Evolutionary conservation across 2,888 invertebrate species (phyloP).

Genomic region (Drosophila atroscutellata): DNA sequence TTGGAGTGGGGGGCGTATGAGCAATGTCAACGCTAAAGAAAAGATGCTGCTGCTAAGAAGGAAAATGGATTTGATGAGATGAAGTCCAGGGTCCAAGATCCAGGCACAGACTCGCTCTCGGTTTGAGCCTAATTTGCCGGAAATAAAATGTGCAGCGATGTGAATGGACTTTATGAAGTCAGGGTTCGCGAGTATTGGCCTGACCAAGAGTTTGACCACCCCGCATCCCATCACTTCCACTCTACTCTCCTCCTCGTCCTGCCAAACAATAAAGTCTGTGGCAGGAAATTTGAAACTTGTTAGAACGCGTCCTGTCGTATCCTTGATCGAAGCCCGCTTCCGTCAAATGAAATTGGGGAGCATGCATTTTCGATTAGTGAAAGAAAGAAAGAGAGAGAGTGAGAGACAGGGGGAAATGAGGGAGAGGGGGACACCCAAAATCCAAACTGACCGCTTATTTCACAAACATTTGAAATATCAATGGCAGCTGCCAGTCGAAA

Average conservation of each 20-base stretch:
- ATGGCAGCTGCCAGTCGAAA: conserved; percentile 28
- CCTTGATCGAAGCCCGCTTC: conserved; percentile 39
- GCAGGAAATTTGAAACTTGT: conserved; percentile 76
- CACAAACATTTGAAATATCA: conserved; percentile 34
- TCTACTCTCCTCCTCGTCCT: neutral
- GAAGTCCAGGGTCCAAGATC: conserved; percentile 5
- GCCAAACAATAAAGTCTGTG: conserved; percentile 8
- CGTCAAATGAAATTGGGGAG: conserved; percentile 61
- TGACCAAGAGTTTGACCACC: neutral
- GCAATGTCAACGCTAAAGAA: conserved; percentile 54
- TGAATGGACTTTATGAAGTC: conserved; percentile 66
- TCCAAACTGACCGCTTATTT: conserved; percentile 31
- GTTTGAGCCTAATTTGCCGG: conserved; percentile 74
- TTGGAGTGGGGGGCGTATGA: conserved; percentile 52
- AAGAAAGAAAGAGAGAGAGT: neutral
- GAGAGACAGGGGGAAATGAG: neutral
- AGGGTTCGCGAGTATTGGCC: conserved; percentile 42
- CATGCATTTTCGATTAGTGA: conserved; percentile 53
- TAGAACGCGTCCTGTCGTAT: conserved; percentile 41
- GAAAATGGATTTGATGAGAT: conserved; percentile 31
- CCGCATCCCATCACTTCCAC: neutral
- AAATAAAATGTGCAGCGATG: conserved; percentile 80
- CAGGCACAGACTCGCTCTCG: neutral
- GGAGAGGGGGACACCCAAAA: neutral
- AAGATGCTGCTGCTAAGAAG: conserved; percentile 59